phyloP scores from a whole-genome alignment of 2,888 invertebrate species.

The Lacanobia oleracea region DNA sequence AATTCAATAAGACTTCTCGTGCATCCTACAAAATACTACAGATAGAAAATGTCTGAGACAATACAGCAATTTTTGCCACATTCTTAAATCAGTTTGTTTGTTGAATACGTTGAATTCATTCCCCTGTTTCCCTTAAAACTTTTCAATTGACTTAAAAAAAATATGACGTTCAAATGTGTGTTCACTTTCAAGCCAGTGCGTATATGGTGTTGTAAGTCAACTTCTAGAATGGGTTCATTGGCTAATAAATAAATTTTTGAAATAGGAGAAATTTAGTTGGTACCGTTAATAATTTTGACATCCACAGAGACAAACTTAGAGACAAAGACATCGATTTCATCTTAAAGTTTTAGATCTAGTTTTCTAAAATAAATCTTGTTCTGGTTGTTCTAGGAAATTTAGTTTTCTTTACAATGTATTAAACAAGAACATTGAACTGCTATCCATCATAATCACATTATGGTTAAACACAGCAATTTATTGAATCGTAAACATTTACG shows the following conservation, averaged over 20 bases:
- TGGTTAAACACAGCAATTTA: conserved; percentile 11
- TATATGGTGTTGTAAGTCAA: conserved; percentile 12
- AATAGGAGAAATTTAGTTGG: background rate
- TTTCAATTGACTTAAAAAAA: background rate
- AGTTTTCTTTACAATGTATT: conserved; percentile 1
- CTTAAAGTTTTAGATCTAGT: background rate
- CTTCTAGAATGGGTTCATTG: background rate
- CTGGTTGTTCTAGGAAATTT: background rate
- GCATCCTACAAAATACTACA: background rate
- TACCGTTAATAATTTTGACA: too few relatives aligned
- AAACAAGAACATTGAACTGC: background rate
- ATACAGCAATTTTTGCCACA: background rate
- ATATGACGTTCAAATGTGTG: background rate
- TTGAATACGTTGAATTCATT: background rate
- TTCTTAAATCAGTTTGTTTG: background rate
- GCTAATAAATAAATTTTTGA: background rate
- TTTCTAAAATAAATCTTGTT: background rate
- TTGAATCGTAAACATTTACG: conserved; percentile 50
- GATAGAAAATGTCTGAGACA: background rate
- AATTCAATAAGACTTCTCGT: background rate
- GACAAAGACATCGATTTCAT: too few relatives aligned
- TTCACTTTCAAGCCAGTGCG: background rate
- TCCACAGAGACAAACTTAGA: too few relatives aligned
- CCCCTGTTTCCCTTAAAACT: background rate
- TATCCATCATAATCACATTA: conserved; percentile 48